Conservation (phyloP, 2,113 vertebrate species). For the Macheiramphus alcinus region DNA sequence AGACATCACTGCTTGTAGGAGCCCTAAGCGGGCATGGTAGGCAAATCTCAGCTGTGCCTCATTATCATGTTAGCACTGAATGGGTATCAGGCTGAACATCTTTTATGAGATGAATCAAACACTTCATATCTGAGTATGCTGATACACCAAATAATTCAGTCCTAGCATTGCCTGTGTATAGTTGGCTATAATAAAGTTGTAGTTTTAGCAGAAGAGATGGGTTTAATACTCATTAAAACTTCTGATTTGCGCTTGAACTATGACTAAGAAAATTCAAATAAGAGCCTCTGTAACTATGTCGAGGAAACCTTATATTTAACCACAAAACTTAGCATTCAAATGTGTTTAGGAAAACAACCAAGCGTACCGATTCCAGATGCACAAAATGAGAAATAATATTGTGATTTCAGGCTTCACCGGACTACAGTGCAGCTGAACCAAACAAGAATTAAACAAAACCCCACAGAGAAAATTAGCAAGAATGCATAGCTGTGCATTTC, state of each 20-base stretch:
- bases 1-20: not conserved
- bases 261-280: slow-evolving; percentile 28
- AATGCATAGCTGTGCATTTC: not conserved
- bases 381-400: slow-evolving; percentile 60
- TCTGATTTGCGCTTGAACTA: not conserved
- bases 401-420: slow-evolving; percentile 57
- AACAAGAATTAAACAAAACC: slow-evolving; percentile 42
- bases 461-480: not conserved
- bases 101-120: slow-evolving; percentile 1
- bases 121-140: not conserved
- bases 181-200: not conserved
- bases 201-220: not conserved
- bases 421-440: slow-evolving; percentile 16
- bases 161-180: not conserved
- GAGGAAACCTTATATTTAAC: slow-evolving; percentile 19
- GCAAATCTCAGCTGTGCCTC: not conserved
- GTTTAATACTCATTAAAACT: not conserved
- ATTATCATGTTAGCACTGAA: not conserved
- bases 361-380: slow-evolving; percentile 53
- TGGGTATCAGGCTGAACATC: not conserved
- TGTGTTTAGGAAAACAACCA: slow-evolving; percentile 44
- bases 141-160: not conserved
- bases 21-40: not conserved
- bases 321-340: slow-evolving; percentile 30
- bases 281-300: not conserved